These are phyloP conservation scores for Emydura subglobosa DNA, from an alignment of 2,113 vertebrate species.

Conservation along the genomic window DNA sequence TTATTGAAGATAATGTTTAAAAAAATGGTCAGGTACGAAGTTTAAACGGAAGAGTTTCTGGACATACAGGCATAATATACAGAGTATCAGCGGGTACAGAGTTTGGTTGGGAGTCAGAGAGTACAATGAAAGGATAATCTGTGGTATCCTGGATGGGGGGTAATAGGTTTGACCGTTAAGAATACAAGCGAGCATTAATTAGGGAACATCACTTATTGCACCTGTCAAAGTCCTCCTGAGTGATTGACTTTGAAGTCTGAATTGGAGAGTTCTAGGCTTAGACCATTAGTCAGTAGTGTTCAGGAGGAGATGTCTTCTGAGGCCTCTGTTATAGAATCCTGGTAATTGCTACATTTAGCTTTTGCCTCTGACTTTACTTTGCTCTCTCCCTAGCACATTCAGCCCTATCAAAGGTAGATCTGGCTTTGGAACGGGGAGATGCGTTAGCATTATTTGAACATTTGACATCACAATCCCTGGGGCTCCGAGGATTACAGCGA, in stretches of 20 bases:
- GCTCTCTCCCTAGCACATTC: conserved; percentile 78
- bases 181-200: no score
- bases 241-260: not conserved
- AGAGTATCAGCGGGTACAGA: no score
- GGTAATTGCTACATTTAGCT: not conserved
- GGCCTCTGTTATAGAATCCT: not conserved
- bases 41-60: no score
- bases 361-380: conserved; percentile 26
- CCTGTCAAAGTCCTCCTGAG: not conserved
- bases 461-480: conserved; percentile 84
- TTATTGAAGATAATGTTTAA: no score
- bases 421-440: conserved; percentile 82
- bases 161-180: no score
- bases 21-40: no score
- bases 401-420: conserved; percentile 83
- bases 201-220: no score
- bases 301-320: not conserved
- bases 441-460: conserved; percentile 81
- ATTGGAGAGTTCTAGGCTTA: not conserved
- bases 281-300: accelerated
- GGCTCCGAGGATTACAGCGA: conserved; percentile 83
- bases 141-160: no score
- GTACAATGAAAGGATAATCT: no score
- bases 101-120: no score
- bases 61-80: no score